A percentile compares a stretch with the other conserved stretches of the same genome.
Evolutionary conservation across 2,113 vertebrate species (phyloP).

Genomic region (Pseudopodoces humilis): DNA sequence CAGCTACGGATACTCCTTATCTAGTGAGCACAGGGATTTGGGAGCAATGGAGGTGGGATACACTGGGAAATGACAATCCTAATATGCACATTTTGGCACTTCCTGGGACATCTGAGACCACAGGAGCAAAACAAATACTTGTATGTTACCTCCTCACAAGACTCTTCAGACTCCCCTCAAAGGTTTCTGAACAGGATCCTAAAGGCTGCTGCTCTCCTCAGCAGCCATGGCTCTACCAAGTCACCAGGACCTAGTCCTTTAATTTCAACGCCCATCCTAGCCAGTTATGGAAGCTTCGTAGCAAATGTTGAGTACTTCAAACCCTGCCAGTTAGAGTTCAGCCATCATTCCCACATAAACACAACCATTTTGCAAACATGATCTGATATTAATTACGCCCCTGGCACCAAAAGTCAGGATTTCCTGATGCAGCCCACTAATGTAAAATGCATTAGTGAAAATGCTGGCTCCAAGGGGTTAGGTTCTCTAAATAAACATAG

Average conservation of each 20-base stretch:
- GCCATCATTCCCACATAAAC: constrained; percentile 79
- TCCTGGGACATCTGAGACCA: background rate
- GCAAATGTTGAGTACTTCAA: constrained; percentile 66
- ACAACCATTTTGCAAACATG: constrained; percentile 83
- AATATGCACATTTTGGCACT: background rate
- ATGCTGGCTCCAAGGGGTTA: constrained; percentile 77
- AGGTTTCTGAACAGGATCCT: background rate
- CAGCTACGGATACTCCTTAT: background rate
- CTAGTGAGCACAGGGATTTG: background rate
- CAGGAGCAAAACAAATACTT: background rate
- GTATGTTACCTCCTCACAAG: background rate
- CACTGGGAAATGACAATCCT: accelerated
- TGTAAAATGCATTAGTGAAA: constrained; percentile 83
- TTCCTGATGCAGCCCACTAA: constrained; percentile 79
- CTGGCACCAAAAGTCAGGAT: constrained; percentile 80
- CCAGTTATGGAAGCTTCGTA: constrained; percentile 43
- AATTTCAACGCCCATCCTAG: constrained; percentile 45
- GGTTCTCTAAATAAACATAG: constrained; percentile 78
- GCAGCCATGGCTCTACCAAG: background rate
- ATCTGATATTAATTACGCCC: constrained; percentile 83
- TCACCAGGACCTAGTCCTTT: background rate
- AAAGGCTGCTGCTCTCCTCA: background rate
- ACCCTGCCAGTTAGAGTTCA: constrained; percentile 64
- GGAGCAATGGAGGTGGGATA: background rate
- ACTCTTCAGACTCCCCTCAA: background rate